A percentile compares a stretch with the other conserved stretches of the same genome.
Evolutionary conservation across 2,888 invertebrate species (phyloP).

Genomic region (Phaonia tiefii): DNA sequence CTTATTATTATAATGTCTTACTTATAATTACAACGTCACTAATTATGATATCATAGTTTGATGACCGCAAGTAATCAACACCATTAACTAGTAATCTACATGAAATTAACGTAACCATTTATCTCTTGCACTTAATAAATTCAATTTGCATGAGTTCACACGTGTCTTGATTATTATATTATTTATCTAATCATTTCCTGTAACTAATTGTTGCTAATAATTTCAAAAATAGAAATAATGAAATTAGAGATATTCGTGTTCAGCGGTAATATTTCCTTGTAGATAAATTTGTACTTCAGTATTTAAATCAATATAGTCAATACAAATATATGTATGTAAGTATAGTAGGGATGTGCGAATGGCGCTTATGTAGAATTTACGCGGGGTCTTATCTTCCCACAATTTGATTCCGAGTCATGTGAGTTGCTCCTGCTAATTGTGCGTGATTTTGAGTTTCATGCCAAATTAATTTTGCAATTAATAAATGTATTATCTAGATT

Average conservation of each 20-base stretch:
- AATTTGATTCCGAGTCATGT: too few relatives aligned
- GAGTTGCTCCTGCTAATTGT: neutral
- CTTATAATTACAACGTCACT: too few relatives aligned
- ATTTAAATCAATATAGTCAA: constrained; percentile 1
- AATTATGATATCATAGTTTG: too few relatives aligned
- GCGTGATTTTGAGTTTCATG: neutral
- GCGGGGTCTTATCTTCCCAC: neutral
- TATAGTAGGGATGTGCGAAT: neutral
- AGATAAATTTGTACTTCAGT: neutral
- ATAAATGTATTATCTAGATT: constrained; percentile 26
- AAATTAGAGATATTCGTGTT: constrained; percentile 16
- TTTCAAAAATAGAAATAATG: constrained; percentile 1
- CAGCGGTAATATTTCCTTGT: neutral
- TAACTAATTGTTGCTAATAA: constrained; percentile 1
- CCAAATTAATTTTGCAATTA: constrained; percentile 24
- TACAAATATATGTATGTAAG: neutral
- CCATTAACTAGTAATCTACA: too few relatives aligned
- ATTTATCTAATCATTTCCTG: constrained; percentile 16
- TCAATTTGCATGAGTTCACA: too few relatives aligned
- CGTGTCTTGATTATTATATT: too few relatives aligned
- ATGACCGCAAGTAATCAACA: too few relatives aligned
- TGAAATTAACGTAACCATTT: too few relatives aligned
- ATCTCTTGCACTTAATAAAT: too few relatives aligned
- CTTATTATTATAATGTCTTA: too few relatives aligned
- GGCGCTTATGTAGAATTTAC: neutral